Base-by-base conservation (phyloP, 2,888 invertebrate genomes). In the Tenthredo mesomela region DNA sequence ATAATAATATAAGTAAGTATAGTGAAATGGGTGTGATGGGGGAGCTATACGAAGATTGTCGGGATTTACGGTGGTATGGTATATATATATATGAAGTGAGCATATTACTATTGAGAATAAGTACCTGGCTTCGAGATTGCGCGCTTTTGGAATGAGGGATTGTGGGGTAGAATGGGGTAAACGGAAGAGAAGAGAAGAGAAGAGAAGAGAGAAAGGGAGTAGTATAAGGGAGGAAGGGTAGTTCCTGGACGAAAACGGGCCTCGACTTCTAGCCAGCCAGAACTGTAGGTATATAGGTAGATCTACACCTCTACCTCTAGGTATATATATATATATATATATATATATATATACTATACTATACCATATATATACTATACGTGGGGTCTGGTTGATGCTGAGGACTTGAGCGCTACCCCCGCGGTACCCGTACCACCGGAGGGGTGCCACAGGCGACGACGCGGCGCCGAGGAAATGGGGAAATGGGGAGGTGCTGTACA, bases 51-150 rank as follows among this genome's bases (percentile, higher is more conserved):
- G 1, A 6, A 40, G 40, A 40, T 40, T 40, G 40, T 40, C 40
- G 40, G 10, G 10, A 40, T 40, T 40, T 9, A 40, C 40, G 40
- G 40, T 40, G 40, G 40, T 40, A 47, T 43, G 12, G 7, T 0
- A 1, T 43, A 12, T 43, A 43, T 43, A 3, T 47, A 88, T 92
- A 92, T 92, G 92, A 93, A 93, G 93, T 92, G 93, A 93, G 93
- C 93, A 91, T 93, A 93, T 93, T 93, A 93, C 93, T 92, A 93
- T 92, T 92, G 93, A 93, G 92, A 93, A 93, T 92, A 92, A 93
- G 93, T 92, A 93, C 92, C 92, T 90, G 91, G 92, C 91, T 93
- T 93, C 92, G 92, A 92, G 92, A 92, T 91, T 89, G 71, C 71
- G n/a, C 25, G n/a, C n/a, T n/a, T 2, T 7, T n/a, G 90, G 88